phyloP scores from a whole-genome alignment of 2,797 vertebrate genomes.

The Ptychadena robeensis region DNA sequence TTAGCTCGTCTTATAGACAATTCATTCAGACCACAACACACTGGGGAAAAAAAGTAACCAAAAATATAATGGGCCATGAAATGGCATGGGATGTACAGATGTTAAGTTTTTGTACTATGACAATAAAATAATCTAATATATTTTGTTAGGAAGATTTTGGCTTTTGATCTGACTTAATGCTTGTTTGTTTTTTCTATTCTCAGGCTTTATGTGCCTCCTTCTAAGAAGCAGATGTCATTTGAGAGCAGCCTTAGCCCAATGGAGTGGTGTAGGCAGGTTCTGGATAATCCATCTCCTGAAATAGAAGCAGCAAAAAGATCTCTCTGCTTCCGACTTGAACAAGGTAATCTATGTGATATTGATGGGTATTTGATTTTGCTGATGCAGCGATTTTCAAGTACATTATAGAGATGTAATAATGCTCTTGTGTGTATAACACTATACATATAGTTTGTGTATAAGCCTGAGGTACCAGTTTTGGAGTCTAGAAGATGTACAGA shows the following conservation, averaged over 20 bases:
- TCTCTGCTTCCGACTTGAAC: conserved; percentile 91
- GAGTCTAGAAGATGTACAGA: background rate
- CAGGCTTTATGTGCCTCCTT: conserved; percentile 90
- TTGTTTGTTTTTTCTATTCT: conserved; percentile 53
- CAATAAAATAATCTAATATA: too few relatives aligned
- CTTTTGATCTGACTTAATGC: background rate
- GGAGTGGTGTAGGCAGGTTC: conserved; percentile 93
- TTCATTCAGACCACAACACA: too few relatives aligned
- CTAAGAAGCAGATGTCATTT: conserved; percentile 75
- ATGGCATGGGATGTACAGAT: too few relatives aligned
- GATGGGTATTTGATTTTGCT: background rate
- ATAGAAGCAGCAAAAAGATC: conserved; percentile 92
- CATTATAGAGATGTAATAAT: background rate
- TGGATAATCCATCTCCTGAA: conserved; percentile 92
- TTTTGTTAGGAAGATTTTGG: background rate
- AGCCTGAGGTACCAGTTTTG: too few relatives aligned
- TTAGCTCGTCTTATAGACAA: too few relatives aligned
- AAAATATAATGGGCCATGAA: too few relatives aligned
- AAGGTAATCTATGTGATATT: conserved; percentile 80
- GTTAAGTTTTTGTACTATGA: background rate
- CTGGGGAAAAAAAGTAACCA: too few relatives aligned
- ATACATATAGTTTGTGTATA: background rate
- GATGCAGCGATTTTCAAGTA: background rate
- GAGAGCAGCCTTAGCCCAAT: conserved; percentile 82
- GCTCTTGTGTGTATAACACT: background rate